Conservation (phyloP, 2,797 vertebrate species). For the Passerculus sandwichensis region DNA sequence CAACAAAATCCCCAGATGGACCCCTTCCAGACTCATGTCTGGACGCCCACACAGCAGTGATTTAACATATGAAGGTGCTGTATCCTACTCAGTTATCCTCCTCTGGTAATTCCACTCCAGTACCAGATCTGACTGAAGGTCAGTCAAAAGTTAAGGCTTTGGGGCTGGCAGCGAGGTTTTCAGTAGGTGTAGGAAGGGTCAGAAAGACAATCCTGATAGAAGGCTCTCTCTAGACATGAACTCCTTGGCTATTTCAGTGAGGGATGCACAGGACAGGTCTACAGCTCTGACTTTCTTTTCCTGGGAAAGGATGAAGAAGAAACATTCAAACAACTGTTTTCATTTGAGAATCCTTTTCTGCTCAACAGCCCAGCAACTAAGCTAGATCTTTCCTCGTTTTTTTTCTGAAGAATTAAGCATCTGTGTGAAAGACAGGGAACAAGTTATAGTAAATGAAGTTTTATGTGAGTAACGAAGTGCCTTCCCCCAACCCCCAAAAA, state of each 20-base stretch:
- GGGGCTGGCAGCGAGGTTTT: neutral
- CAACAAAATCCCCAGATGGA: neutral
- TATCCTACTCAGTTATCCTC: neutral
- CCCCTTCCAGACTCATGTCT: neutral
- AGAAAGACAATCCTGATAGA: fast-evolving
- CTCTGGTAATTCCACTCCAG: neutral
- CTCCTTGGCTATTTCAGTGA: fast-evolving
- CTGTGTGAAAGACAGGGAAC: neutral
- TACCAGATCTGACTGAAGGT: conserved; percentile 10
- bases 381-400: neutral
- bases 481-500: neutral
- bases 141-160: neutral
- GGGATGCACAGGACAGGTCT: neutral
- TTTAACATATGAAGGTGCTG: neutral
- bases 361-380: neutral
- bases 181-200: neutral
- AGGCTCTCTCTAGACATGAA: neutral
- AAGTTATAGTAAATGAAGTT: neutral
- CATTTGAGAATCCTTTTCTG: neutral
- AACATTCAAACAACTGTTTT: neutral
- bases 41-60: neutral
- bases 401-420: neutral
- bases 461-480: neutral
- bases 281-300: neutral
- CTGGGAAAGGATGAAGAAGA: neutral